Percentiles rank a stretch among this genome's conserved stretches.
phyloP scores from a whole-genome alignment of 2,113 vertebrate species.

The Damaliscus lunatus region DNA sequence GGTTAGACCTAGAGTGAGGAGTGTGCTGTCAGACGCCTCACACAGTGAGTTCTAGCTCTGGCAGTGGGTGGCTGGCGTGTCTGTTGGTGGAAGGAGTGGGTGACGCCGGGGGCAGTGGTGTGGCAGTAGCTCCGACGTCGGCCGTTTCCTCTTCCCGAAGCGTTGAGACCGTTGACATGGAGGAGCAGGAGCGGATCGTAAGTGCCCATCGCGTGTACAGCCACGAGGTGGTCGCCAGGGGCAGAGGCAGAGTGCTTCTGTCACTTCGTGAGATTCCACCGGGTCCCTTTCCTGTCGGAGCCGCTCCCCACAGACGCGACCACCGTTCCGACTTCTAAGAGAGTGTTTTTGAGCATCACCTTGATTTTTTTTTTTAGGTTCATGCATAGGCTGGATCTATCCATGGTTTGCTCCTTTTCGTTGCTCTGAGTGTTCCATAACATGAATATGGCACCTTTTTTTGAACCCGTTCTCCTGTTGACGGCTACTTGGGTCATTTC shows the following conservation, averaged over 20 bases:
- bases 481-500: neutral
- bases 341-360: neutral
- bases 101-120: neutral
- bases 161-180: neutral
- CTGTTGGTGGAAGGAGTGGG: neutral
- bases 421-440: neutral
- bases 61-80: neutral
- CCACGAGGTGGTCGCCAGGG: neutral
- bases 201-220: neutral
- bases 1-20: neutral
- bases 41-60: neutral
- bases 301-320: neutral
- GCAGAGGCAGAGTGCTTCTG: neutral
- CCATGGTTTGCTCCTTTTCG: neutral
- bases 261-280: neutral
- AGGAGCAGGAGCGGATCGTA: neutral
- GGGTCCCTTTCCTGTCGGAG: neutral
- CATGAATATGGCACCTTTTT: neutral
- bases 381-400: neutral
- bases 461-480: neutral
- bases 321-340: neutral
- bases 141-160: neutral
- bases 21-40: neutral
- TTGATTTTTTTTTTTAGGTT: neutral
- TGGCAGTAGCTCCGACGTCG: neutral